A percentile compares a stretch with the other conserved stretches of the same genome.
These are phyloP conservation scores for Diachrysia chrysitis DNA, from an alignment of 2,888 invertebrate species.

Conservation along the genomic window DNA sequence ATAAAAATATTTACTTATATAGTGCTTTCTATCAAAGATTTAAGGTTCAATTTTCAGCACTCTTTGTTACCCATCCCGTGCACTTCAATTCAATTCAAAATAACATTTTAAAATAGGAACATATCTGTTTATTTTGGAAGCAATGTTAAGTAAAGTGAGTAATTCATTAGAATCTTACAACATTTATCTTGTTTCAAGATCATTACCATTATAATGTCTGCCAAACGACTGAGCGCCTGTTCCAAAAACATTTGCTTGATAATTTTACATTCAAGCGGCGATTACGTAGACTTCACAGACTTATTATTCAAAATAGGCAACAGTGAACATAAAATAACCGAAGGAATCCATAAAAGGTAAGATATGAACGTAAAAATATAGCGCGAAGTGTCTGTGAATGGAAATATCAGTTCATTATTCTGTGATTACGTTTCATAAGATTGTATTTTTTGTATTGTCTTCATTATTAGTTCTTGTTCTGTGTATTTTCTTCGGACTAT, in stretches of 20 bases:
- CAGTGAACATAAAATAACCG: constrained; percentile 55
- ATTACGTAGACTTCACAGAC: constrained; percentile 52
- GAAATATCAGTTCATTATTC: constrained; percentile 42
- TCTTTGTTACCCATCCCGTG: too few species aligned
- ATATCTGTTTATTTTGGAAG: background rate
- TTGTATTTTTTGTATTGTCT: background rate
- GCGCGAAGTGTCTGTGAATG: constrained; percentile 47
- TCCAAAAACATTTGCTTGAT: constrained; percentile 58
- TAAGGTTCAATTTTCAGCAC: background rate
- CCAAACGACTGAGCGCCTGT: constrained; percentile 44
- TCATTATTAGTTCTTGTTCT: background rate
- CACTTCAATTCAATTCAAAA: too few species aligned
- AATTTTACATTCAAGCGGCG: constrained; percentile 54
- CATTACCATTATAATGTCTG: constrained; percentile 53
- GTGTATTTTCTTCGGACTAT: background rate
- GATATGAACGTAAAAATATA: constrained; percentile 48
- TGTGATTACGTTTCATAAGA: constrained; percentile 22
- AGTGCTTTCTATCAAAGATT: background rate
- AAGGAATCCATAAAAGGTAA: constrained; percentile 47
- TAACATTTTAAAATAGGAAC: too few species aligned
- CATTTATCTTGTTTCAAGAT: constrained; percentile 51
- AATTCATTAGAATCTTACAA: constrained; percentile 47
- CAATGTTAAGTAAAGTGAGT: constrained; percentile 19
- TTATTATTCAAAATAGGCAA: constrained; percentile 60
- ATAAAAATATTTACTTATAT: too few species aligned